Base-by-base conservation (phyloP, 2,888 invertebrate species). In the Drosophila yooni region DNA sequence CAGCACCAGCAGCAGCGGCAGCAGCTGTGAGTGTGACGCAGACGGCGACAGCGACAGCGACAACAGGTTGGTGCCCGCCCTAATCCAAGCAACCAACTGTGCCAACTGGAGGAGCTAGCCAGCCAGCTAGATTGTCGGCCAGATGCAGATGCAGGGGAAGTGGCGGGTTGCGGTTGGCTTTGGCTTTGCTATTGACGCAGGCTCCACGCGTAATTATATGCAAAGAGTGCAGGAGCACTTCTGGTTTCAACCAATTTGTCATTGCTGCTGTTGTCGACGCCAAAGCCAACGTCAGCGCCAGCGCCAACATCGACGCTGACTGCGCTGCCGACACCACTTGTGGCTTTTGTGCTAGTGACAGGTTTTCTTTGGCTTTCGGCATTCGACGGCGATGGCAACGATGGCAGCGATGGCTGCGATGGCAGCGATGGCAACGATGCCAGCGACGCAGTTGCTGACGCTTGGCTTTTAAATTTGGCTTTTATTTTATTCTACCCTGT, bases 181-280 rank as follows among this genome's bases (percentile, higher is more conserved):
- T 38, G 18, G 43, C 34, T 25, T 33, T 58, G 59, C 52, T 33
- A 53, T 48, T 61, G 65, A 56, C 48, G 51, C 70, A 72, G 72
- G 52, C 72, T 64, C 57, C 66, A 60, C 43, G 62, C 77, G 71
- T 77, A 74, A 78, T 69, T 79, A 75, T 79, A 78, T 79, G 83
- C 82, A 75, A 80, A 84, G 82, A 81, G 84, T 74, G 83, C 83
- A 86, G 86, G 83, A 83, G 85, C 77, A 88, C 85, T 85, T 88
- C 85, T 85, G 85, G 85, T 87, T 85, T 84, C 77, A 79, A 70
- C 70, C 85, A 85, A 88, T 85, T 85, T 88, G 85, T 85, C 85
- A 85, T 69, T 70, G 74, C 70, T 76, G 68, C 40, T 38, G 76
- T 51, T 25, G 69, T 34, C 21, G 70, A 34, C 57, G 74, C n/a